Percentiles rank a stretch among this genome's conserved stretches.
phyloP scores from a whole-genome alignment of 2,113 vertebrate genomes.

The Neotoma lepida region DNA sequence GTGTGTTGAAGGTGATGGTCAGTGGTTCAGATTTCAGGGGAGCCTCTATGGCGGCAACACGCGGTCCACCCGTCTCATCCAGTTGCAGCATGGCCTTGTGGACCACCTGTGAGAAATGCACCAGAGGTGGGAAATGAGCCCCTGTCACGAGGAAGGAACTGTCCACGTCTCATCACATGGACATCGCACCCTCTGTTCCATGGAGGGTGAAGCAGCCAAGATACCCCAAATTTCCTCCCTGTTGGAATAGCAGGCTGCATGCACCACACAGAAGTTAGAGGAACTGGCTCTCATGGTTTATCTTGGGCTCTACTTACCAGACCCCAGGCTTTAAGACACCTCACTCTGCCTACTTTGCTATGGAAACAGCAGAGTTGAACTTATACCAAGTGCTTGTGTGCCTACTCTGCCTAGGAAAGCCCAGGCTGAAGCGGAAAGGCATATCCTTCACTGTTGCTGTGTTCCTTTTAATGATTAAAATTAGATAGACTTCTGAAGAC shows the following conservation, averaged over 20 bases:
- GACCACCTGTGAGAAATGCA: slow-evolving; percentile 84
- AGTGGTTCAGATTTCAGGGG: slow-evolving; percentile 73
- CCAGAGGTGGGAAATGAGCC: not conserved
- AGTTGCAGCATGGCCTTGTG: slow-evolving; percentile 90
- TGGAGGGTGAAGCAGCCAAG: no score
- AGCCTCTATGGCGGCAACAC: slow-evolving; percentile 70
- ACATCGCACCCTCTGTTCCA: not conserved
- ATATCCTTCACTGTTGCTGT: not conserved
- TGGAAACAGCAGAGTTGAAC: no score
- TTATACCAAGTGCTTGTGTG: no score
- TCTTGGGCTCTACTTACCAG: not conserved
- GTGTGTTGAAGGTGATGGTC: slow-evolving; percentile 81
- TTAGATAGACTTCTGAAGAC: not conserved
- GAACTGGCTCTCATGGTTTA: not conserved
- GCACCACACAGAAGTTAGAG: accelerated
- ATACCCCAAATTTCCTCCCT: no score
- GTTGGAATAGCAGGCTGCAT: not conserved
- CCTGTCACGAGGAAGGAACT: accelerated
- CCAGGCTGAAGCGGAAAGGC: not conserved
- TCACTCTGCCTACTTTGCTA: accelerated
- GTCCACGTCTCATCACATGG: accelerated
- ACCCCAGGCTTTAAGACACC: not conserved
- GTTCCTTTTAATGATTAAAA: not conserved
- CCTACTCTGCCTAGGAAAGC: not conserved
- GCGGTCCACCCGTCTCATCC: slow-evolving; percentile 88